A percentile compares a stretch with the other conserved stretches of the same genome.
phyloP scores from a whole-genome alignment of 2,888 invertebrate genomes.

The Mythimna lalbum region DNA sequence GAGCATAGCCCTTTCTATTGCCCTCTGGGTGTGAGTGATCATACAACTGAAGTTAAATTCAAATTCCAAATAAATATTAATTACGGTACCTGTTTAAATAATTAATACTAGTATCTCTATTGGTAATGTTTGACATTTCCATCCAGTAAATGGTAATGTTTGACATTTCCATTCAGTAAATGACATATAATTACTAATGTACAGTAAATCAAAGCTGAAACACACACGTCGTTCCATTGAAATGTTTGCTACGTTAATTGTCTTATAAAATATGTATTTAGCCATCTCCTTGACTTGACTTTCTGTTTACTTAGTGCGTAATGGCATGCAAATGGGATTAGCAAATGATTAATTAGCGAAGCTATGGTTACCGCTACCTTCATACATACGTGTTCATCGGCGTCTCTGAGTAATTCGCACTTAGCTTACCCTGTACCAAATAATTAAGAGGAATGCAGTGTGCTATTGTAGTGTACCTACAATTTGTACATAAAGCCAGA shows the following conservation, averaged over 20 bases:
- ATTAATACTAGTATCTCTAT: conserved; percentile 19
- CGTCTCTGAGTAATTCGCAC: conserved; percentile 6
- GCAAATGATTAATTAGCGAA: conserved; percentile 58
- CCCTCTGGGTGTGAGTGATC: too few species aligned
- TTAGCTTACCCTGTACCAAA: neutral
- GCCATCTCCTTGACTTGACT: conserved; percentile 59
- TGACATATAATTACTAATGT: conserved; percentile 38
- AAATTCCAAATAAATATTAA: conserved; percentile 27
- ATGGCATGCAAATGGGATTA: conserved; percentile 63
- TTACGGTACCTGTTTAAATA: conserved; percentile 20
- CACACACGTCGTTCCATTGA: conserved; percentile 15
- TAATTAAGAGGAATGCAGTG: neutral
- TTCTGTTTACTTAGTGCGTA: conserved; percentile 56
- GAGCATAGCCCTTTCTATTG: too few species aligned
- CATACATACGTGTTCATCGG: neutral
- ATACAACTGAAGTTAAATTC: conserved; percentile 7
- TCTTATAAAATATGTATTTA: conserved; percentile 64
- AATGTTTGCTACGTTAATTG: conserved; percentile 54
- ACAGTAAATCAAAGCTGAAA: conserved; percentile 24
- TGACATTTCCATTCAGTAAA: conserved; percentile 38
- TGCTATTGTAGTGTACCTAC: too few species aligned
- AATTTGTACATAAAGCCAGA: neutral
- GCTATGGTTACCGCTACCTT: conserved; percentile 6
- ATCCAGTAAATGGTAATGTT: conserved; percentile 33
- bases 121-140: conserved; percentile 34